Base-by-base conservation (phyloP, 2,888 invertebrate species). In the Drosophila paranaensis region DNA sequence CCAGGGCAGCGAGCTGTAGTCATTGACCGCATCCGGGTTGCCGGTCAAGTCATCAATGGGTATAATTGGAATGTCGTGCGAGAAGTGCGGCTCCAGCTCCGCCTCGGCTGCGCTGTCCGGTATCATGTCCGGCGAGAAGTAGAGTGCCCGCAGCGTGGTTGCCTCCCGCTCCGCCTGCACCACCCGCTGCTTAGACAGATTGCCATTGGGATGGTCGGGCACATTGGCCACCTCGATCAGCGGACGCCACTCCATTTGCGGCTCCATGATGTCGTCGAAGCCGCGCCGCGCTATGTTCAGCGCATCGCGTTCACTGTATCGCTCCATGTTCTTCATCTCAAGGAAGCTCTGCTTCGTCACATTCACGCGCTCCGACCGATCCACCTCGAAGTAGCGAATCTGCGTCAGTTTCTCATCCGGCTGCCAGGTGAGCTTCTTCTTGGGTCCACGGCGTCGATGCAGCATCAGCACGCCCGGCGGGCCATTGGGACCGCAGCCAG, bases 281-380 rank as follows among this genome's bases (percentile, higher is more conserved):
- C 96, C 92, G 92, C 97, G 97, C 65, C 97, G 94, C 14, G 95
- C 95, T 92, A 96, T 95, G 84, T 96, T 95, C 90, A 97, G 94
- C n/a, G 96, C 95, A 90, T 97, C 96, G 60, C 97, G 95, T 93
- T 99, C 99, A 84, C 96, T 94, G 70, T 95, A 95, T 88, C 97
- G 96, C 91, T 99, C 99, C 94, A 97, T 95, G 91, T 97, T 95
- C 91, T 97, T 97, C 96, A 98, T 96, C 89, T 98, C 98, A 40
- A 95, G 96, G 93, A 98, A 98, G 46, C 73, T 90, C 39, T 95
- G 96, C 93, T 96, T 97, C 4, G 96, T 98, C 1, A 99, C 98
- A 93, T 99, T 99, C 2, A 98, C 97, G 90, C 99, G 95, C 93
- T 99, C 99, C 16, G 97, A 98, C 93, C 98, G 98, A 93, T 99